phyloP scores from a whole-genome alignment of 2,113 vertebrate genomes.

The Microtus richardsoni region DNA sequence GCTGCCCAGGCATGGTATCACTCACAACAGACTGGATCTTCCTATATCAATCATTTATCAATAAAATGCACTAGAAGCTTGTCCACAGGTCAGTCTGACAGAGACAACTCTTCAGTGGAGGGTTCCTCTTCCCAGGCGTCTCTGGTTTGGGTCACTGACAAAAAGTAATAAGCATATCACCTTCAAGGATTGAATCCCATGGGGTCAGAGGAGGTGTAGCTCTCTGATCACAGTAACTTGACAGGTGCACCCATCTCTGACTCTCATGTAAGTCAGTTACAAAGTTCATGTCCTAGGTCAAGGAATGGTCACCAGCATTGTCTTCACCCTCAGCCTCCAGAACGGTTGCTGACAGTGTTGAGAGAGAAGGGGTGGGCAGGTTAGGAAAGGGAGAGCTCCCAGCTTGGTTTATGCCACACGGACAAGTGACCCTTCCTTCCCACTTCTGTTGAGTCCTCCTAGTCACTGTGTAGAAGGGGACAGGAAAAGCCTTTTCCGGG shows the following conservation, averaged over 20 bases:
- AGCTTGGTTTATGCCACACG: too few species aligned
- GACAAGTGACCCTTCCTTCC: neutral
- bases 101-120: neutral
- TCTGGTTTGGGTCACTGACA: neutral
- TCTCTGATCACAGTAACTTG: neutral
- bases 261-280: neutral
- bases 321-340: neutral
- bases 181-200: neutral
- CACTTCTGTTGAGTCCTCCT: neutral
- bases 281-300: neutral
- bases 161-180: neutral
- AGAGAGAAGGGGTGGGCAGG: neutral
- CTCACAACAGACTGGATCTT: neutral
- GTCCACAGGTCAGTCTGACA: neutral
- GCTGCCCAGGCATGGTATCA: neutral
- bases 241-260: neutral
- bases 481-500: neutral
- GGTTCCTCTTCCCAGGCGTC: neutral
- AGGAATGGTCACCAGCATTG: neutral
- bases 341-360: neutral
- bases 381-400: neutral
- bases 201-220: neutral
- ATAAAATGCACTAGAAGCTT: neutral
- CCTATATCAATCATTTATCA: neutral
- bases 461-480: neutral